Conservation (phyloP, 1,140 invertebrate species). For the Nilaparvata lugens region DNA sequence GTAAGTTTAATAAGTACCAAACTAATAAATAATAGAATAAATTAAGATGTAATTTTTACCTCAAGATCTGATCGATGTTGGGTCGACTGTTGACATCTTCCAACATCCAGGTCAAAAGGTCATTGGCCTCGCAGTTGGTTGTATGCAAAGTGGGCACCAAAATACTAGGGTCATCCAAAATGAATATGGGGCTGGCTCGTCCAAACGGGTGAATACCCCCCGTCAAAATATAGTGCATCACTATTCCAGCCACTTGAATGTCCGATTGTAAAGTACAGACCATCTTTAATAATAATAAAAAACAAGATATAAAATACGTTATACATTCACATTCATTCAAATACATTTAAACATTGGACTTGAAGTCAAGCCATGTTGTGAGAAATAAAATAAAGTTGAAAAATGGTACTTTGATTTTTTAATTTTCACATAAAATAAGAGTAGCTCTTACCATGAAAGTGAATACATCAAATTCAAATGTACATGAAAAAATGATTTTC, state of each 20-base stretch:
- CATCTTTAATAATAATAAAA: not conserved
- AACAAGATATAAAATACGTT: not conserved
- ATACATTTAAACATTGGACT: no score
- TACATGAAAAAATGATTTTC: no score
- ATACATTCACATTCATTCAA: no score
- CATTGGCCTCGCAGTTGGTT: not conserved
- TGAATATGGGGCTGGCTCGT: not conserved
- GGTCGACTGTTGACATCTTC: not conserved
- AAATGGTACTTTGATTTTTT: no score
- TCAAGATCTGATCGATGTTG: not conserved
- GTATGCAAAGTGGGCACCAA: not conserved
- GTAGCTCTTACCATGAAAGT: no score
- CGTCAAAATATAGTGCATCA: not conserved
- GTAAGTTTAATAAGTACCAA: no score
- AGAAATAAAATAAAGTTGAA: no score
- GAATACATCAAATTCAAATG: no score
- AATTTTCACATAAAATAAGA: no score
- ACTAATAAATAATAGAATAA: no score
- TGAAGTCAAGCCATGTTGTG: no score
- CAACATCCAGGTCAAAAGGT: not conserved
- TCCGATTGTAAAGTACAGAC: not conserved
- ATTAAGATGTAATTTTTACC: no score
- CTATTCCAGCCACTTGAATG: not conserved
- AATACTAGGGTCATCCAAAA: not conserved
- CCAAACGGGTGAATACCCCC: not conserved